Percentiles rank a stretch among this genome's conserved stretches.
Conservation (phyloP, 2,113 vertebrate species). For the Spilogale gracilis region DNA sequence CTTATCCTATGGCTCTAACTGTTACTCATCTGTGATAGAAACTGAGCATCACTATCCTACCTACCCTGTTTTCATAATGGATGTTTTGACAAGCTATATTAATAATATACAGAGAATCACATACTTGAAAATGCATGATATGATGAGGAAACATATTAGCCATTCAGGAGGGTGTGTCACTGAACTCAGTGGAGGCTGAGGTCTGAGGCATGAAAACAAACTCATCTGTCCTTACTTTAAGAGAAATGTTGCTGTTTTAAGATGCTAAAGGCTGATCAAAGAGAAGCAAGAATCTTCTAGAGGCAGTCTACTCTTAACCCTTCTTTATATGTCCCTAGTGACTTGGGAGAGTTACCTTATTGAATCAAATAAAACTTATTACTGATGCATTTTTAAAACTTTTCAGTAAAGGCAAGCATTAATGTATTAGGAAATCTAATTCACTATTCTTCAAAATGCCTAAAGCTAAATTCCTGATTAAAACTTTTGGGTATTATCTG, state of each 20-base stretch:
- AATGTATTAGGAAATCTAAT: not conserved
- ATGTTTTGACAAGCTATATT: not conserved
- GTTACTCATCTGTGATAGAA: not conserved
- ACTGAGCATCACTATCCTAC: not conserved
- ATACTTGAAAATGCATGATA: not conserved
- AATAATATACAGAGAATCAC: not conserved
- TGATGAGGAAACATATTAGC: not conserved
- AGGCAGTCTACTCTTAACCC: not conserved
- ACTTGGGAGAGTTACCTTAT: not conserved
- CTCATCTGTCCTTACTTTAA: not conserved
- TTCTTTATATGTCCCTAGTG: not conserved
- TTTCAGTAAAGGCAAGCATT: not conserved
- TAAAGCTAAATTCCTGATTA: conserved; percentile 25
- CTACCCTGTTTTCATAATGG: not conserved
- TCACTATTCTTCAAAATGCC: not conserved
- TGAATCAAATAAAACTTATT: not conserved
- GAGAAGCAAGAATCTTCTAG: not conserved
- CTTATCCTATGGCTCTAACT: not conserved
- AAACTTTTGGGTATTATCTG: conserved; percentile 21
- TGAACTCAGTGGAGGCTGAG: not conserved
- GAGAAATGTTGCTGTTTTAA: not conserved
- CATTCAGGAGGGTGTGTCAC: not conserved
- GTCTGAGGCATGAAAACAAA: not conserved
- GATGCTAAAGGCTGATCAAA: not conserved
- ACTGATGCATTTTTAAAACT: not conserved